A percentile compares a stretch with the other conserved stretches of the same genome.
These are phyloP conservation scores for Dromius quadrimaculatus DNA, from an alignment of 2,888 invertebrate species.

Conservation along the genomic window DNA sequence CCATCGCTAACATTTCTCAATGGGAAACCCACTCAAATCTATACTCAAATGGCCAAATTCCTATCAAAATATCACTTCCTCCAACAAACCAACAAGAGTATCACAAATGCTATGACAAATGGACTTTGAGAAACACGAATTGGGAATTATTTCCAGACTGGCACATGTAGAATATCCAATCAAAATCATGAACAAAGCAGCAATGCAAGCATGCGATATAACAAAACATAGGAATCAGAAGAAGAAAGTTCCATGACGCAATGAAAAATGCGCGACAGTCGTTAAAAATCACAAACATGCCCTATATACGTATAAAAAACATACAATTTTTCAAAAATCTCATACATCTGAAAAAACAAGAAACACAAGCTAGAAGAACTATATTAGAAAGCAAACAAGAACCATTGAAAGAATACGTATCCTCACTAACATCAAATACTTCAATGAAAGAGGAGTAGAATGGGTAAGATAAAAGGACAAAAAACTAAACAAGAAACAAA, in stretches of 20 bases:
- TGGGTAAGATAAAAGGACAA: neutral
- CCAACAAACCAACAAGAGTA: neutral
- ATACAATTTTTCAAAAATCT: neutral
- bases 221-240: neutral
- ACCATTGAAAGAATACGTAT: neutral
- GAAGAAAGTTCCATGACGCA: slow-evolving; percentile 13
- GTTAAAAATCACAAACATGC: slow-evolving; percentile 11
- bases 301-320: neutral
- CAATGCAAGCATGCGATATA: neutral
- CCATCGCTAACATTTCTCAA: neutral
- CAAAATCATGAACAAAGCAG: slow-evolving; percentile 1
- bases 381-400: slow-evolving; percentile 10
- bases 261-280: neutral
- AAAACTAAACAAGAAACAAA: neutral
- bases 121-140: neutral
- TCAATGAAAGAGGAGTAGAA: slow-evolving; percentile 4
- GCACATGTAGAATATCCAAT: neutral
- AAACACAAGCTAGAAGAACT: slow-evolving; percentile 2
- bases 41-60: neutral
- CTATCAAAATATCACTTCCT: neutral
- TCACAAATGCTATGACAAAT: neutral
- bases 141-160: neutral
- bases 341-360: neutral
- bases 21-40: neutral
- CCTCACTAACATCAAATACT: neutral